These are phyloP conservation scores for Prosapia bicincta DNA, from an alignment of 2,888 invertebrate species.

Conservation along the genomic window DNA sequence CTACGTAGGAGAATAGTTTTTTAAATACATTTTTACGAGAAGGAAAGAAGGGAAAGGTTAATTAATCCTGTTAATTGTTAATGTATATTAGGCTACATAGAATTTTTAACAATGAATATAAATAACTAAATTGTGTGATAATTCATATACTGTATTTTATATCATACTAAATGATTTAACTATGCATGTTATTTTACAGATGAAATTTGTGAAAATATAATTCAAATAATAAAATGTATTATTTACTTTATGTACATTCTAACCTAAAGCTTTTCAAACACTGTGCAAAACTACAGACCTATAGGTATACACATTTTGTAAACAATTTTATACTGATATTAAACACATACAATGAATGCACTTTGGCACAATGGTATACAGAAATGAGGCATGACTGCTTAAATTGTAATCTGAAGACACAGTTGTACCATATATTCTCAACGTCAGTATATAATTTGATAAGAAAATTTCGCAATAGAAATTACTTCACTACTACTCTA, in stretches of 20 bases:
- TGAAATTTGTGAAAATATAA: neutral
- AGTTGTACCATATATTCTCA: no score
- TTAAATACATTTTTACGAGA: no score
- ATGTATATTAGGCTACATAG: no score
- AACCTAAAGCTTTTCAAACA: neutral
- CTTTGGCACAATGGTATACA: conserved; percentile 2
- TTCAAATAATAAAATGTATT: neutral
- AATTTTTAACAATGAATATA: no score
- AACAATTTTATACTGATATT: neutral
- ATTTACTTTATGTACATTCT: neutral
- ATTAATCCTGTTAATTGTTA: no score
- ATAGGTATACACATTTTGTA: neutral
- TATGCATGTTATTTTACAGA: neutral
- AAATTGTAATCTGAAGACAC: neutral
- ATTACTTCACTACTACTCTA: no score
- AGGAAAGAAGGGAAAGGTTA: no score
- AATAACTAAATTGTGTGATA: neutral
- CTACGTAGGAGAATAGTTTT: no score
- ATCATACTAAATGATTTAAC: neutral
- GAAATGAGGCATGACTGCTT: neutral
- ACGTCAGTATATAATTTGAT: no score
- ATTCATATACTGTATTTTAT: neutral
- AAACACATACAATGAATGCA: neutral
- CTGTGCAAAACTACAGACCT: neutral
- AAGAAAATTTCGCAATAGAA: no score